Conservation (phyloP, 1,140 invertebrate species). For the Hypothenemus hampei region DNA sequence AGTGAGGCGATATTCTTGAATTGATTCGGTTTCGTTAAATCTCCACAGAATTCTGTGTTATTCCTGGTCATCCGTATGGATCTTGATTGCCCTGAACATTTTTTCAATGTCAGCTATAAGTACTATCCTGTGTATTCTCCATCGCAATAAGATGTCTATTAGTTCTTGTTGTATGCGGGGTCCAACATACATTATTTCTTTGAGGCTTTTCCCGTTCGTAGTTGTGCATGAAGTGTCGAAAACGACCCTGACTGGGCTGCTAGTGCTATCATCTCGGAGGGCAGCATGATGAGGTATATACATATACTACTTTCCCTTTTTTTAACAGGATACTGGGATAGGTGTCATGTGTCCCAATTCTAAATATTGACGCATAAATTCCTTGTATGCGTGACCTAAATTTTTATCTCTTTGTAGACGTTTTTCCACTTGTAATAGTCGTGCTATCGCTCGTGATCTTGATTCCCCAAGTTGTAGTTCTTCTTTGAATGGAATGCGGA, state of each 20-base stretch:
- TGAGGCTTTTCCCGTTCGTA: not conserved
- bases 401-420: not conserved
- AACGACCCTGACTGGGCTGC: not conserved
- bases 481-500: too few relatives aligned
- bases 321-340: not conserved
- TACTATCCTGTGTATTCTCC: not conserved
- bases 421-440: not conserved
- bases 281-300: conserved; percentile 29
- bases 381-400: not conserved
- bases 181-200: not conserved
- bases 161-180: not conserved
- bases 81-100: not conserved
- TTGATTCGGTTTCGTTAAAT: too few relatives aligned
- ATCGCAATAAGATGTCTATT: not conserved
- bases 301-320: not conserved
- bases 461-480: not conserved
- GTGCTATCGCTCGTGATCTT: not conserved
- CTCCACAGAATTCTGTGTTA: not conserved
- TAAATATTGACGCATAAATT: not conserved
- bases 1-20: conserved; percentile 33
- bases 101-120: not conserved
- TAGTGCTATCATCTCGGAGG: not conserved
- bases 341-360: not conserved
- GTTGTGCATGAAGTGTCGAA: not conserved
- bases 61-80: not conserved